Conservation (phyloP, 2,888 invertebrate genomes). For the Leptopilina drosophilae region DNA sequence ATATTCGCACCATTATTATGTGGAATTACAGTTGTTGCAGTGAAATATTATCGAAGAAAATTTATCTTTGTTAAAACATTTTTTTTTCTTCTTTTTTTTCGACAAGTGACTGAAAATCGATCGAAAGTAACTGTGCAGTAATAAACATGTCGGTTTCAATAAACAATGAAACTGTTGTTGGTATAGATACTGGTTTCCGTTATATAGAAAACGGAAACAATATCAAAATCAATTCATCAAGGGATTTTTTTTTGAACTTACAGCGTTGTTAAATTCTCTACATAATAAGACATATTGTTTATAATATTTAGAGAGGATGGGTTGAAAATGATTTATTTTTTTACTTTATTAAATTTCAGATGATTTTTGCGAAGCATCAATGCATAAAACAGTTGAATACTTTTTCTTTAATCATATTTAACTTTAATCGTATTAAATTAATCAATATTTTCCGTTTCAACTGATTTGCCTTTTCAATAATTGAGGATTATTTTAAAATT, state of each 20-base stretch:
- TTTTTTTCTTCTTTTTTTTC: neutral
- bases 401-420: too few species aligned
- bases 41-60: neutral
- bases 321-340: too few species aligned
- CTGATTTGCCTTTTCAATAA: too few species aligned
- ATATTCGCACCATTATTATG: neutral
- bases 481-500: too few species aligned
- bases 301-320: too few species aligned
- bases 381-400: too few species aligned
- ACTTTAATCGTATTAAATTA: too few species aligned
- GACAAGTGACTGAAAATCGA: conserved; percentile 29
- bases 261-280: too few species aligned
- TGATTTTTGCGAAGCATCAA: too few species aligned
- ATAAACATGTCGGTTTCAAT: conserved; percentile 5
- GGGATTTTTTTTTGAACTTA: neutral
- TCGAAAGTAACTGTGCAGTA: neutral
- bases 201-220: conserved; percentile 15
- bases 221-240: conserved; percentile 26
- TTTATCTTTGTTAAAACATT: conserved; percentile 11
- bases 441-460: too few species aligned
- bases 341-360: too few species aligned
- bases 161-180: conserved; percentile 27
- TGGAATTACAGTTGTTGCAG: neutral
- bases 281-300: too few species aligned
- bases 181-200: conserved; percentile 15